Percentiles rank a stretch among this genome's conserved stretches.
These are phyloP conservation scores for Emys orbicularis DNA, from an alignment of 2,797 vertebrate species.

Conservation along the genomic window DNA sequence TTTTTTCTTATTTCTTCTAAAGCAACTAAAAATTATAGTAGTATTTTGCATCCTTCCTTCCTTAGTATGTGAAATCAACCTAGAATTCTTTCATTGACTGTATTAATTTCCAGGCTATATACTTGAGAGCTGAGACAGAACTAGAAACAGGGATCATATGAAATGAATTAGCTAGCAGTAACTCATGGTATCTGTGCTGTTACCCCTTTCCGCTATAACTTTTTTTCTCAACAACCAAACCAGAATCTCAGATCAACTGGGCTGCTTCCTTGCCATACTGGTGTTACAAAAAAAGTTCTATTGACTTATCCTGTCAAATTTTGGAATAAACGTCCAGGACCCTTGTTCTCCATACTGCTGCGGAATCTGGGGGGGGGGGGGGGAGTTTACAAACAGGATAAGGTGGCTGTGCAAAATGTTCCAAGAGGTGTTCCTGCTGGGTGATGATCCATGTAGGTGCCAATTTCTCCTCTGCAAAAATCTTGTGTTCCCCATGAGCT, in stretches of 20 bases:
- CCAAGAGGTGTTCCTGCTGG: neutral
- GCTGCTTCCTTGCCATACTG: neutral
- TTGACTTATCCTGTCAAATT: neutral
- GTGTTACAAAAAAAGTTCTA: neutral
- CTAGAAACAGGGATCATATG: neutral
- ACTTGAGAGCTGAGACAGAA: neutral
- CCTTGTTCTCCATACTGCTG: neutral
- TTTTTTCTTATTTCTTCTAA: neutral
- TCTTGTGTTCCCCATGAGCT: neutral
- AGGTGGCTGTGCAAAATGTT: neutral
- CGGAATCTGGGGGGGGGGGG: too few species aligned
- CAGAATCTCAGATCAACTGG: neutral
- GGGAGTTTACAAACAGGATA: too few species aligned
- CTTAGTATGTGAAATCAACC: neutral
- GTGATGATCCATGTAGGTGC: neutral
- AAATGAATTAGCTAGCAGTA: neutral
- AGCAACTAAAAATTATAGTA: neutral
- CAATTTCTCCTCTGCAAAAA: neutral
- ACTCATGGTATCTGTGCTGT: neutral
- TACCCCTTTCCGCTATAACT: neutral
- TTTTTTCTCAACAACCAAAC: neutral
- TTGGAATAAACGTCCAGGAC: neutral
- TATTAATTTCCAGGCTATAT: neutral
- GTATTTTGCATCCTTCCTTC: neutral
- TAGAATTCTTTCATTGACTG: neutral